A percentile compares a stretch with the other conserved stretches of the same genome.
phyloP scores from a whole-genome alignment of 2,888 invertebrate species.

The Apamea epomidion region DNA sequence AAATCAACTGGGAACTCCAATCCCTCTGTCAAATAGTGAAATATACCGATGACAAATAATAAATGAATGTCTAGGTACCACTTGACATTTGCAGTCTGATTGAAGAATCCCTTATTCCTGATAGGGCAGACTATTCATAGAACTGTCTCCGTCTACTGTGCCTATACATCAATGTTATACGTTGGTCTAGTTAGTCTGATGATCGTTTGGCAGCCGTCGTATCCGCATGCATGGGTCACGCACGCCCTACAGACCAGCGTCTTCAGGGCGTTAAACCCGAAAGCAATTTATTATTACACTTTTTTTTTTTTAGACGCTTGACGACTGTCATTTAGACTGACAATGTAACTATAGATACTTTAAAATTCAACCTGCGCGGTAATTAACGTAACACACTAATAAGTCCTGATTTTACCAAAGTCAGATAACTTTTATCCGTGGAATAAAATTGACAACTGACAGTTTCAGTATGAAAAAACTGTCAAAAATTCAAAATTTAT shows the following conservation, averaged over 20 bases:
- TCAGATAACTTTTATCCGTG: too few species aligned
- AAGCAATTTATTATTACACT: conserved; percentile 43
- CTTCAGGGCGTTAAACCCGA: conserved; percentile 50
- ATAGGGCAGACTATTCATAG: conserved; percentile 35
- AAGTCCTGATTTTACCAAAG: too few species aligned
- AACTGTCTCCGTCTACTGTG: background rate
- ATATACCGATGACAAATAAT: background rate
- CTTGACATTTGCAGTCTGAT: conserved; percentile 3
- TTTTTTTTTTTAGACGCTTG: conserved; percentile 32
- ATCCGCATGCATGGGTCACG: conserved; percentile 46
- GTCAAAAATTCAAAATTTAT: too few species aligned
- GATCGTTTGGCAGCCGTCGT: conserved; percentile 48
- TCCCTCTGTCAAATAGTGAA: background rate
- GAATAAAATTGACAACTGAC: too few species aligned
- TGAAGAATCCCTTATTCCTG: conserved; percentile 20
- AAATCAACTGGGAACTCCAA: background rate
- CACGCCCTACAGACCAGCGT: conserved; percentile 42
- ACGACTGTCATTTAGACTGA: background rate
- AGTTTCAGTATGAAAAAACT: too few species aligned
- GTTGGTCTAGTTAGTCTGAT: conserved; percentile 29
- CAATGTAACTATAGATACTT: background rate
- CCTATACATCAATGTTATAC: conserved; percentile 15
- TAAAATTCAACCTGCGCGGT: too few species aligned
- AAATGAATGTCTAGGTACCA: background rate
- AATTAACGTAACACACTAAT: background rate